These are phyloP conservation scores for Xanthia togata DNA, from an alignment of 2,888 invertebrate species.

Conservation along the genomic window DNA sequence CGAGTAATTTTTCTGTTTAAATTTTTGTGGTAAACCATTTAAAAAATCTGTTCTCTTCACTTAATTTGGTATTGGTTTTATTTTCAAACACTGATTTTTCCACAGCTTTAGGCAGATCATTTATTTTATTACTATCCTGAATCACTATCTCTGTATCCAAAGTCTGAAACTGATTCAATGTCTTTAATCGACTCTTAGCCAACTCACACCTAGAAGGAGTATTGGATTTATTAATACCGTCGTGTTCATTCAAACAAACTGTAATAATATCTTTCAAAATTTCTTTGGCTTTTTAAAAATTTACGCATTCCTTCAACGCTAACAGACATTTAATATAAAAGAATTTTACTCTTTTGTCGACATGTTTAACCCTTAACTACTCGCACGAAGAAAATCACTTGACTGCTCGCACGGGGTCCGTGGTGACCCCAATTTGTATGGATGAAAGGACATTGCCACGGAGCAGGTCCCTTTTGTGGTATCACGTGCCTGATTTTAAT, in stretches of 20 bases:
- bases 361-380: no score
- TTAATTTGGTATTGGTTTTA: constrained; percentile 33
- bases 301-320: constrained; percentile 34
- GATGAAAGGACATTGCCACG: no score
- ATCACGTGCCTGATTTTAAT: no score
- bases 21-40: constrained; percentile 38
- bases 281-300: constrained; percentile 45
- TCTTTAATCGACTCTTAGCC: constrained; percentile 45
- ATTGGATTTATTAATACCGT: constrained; percentile 31
- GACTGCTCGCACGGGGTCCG: no score
- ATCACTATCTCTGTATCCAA: constrained; percentile 41
- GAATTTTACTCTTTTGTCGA: constrained; percentile 48
- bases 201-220: constrained; percentile 36
- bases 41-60: constrained; percentile 35
- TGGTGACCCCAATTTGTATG: no score
- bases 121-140: constrained; percentile 40
- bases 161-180: constrained; percentile 43
- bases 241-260: constrained; percentile 29
- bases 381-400: no score
- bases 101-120: constrained; percentile 43
- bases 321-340: constrained; percentile 49
- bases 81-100: constrained; percentile 37
- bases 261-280: constrained; percentile 44
- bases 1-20: constrained; percentile 37
- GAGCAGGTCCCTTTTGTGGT: no score